Percentiles rank a stretch among this genome's conserved stretches.
Evolutionary conservation across 2,888 invertebrate genomes (phyloP).

Genomic region (Cosmorhoe ocellata): DNA sequence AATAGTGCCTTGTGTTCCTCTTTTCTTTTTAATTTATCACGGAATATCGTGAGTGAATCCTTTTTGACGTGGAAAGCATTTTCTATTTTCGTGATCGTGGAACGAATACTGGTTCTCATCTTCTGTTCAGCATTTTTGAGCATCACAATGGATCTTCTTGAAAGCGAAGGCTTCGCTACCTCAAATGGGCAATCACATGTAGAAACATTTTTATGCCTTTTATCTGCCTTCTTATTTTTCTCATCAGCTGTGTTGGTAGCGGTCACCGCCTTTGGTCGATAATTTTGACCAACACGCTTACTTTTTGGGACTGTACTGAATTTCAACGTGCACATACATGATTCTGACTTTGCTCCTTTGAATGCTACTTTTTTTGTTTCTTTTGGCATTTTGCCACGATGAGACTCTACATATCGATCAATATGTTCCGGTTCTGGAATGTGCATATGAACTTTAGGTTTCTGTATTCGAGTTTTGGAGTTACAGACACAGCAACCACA

Average conservation of each 20-base stretch:
- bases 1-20: not conserved
- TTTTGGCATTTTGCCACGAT: conserved; percentile 1
- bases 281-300: conserved; percentile 1
- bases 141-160: conserved; percentile 28
- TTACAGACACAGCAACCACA: conserved; percentile 47
- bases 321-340: conserved; percentile 45
- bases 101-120: conserved; percentile 27
- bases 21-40: conserved; percentile 44
- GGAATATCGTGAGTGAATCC: conserved; percentile 49
- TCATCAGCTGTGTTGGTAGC: conserved; percentile 6
- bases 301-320: conserved; percentile 25
- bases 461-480: conserved; percentile 35
- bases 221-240: conserved; percentile 21
- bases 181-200: conserved; percentile 26
- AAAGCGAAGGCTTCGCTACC: conserved; percentile 11
- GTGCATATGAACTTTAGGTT: conserved; percentile 28
- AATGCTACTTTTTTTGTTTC: conserved; percentile 11
- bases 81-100: conserved; percentile 30
- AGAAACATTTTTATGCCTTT: conserved; percentile 22
- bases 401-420: conserved; percentile 24
- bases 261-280: not conserved
- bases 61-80: conserved; percentile 42
- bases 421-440: conserved; percentile 30
- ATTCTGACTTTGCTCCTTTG: conserved; percentile 44
- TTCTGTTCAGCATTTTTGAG: conserved; percentile 34